These are phyloP conservation scores for Epistrophella euchroma DNA, from an alignment of 2,888 invertebrate species.

Conservation along the genomic window DNA sequence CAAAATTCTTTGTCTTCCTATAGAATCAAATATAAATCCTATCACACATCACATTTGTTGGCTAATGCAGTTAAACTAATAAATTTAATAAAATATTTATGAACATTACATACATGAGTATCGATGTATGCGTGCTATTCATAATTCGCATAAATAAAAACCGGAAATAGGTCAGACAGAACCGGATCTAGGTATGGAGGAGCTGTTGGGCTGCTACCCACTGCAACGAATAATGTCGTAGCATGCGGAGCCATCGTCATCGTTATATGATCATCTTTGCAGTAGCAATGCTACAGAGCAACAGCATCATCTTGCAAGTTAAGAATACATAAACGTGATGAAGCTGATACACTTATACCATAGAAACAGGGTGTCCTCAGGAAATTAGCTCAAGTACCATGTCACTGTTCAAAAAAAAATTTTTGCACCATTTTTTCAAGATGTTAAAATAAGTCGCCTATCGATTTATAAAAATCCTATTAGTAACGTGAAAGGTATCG, in stretches of 20 bases:
- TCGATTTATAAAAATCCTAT: too few species aligned
- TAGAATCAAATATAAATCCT: background rate
- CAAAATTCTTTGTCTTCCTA: background rate
- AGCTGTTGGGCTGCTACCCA: constrained; percentile 57
- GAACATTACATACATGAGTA: constrained; percentile 19
- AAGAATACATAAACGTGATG: constrained; percentile 49
- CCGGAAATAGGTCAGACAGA: constrained; percentile 78
- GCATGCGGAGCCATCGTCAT: constrained; percentile 59
- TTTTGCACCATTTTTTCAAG: too few species aligned
- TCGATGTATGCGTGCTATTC: constrained; percentile 46
- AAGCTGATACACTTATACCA: constrained; percentile 31
- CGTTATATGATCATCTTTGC: constrained; percentile 28
- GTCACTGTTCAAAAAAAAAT: background rate
- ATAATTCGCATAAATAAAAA: constrained; percentile 73
- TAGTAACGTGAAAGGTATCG: too few species aligned
- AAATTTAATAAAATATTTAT: constrained; percentile 45
- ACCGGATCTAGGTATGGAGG: constrained; percentile 76
- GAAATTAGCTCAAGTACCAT: background rate
- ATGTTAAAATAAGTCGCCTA: too few species aligned
- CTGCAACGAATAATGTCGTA: constrained; percentile 61
- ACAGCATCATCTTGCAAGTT: constrained; percentile 55
- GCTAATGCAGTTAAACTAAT: constrained; percentile 28
- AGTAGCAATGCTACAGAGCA: constrained; percentile 26
- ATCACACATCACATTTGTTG: constrained; percentile 16
- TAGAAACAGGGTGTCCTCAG: background rate